A percentile compares a stretch with the other conserved stretches of the same genome.
Conservation (phyloP, 2,888 invertebrate genomes). For the Alloscopus bannaensis region DNA sequence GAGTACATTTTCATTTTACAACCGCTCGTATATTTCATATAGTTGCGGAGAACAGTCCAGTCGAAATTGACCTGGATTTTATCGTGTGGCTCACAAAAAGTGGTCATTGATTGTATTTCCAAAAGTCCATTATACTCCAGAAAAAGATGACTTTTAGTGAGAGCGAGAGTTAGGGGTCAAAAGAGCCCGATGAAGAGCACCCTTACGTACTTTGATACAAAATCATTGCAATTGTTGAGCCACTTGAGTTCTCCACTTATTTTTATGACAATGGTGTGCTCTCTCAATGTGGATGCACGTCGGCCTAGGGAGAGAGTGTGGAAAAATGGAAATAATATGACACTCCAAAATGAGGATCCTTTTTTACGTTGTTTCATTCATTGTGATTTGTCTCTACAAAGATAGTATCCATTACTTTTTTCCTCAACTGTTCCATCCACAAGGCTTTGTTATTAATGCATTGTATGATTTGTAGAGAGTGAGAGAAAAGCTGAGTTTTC, state of each 20-base stretch:
- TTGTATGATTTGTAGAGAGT: too few species aligned
- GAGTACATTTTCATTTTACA: too few species aligned
- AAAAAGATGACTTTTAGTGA: not conserved
- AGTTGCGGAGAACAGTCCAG: not conserved
- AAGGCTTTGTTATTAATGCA: too few species aligned
- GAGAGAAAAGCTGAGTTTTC: too few species aligned
- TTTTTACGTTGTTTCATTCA: conserved; percentile 20
- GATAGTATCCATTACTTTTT: not conserved
- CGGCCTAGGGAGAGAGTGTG: conserved; percentile 12
- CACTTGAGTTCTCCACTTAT: conserved; percentile 34
- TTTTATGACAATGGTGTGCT: not conserved
- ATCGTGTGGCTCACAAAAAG: not conserved
- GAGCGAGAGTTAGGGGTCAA: not conserved
- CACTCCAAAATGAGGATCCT: conserved; percentile 20
- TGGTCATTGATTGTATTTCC: not conserved
- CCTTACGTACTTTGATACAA: not conserved
- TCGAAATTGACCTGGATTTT: not conserved
- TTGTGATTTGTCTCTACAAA: not conserved
- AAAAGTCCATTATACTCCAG: not conserved
- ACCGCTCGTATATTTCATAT: too few species aligned
- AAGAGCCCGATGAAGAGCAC: not conserved
- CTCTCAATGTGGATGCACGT: too few species aligned
- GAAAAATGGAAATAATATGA: conserved; percentile 26
- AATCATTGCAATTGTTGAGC: conserved; percentile 55
- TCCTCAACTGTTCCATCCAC: conserved; percentile 6